Base-by-base conservation (phyloP, 2,888 invertebrate genomes). In the Campoplex nolae region DNA sequence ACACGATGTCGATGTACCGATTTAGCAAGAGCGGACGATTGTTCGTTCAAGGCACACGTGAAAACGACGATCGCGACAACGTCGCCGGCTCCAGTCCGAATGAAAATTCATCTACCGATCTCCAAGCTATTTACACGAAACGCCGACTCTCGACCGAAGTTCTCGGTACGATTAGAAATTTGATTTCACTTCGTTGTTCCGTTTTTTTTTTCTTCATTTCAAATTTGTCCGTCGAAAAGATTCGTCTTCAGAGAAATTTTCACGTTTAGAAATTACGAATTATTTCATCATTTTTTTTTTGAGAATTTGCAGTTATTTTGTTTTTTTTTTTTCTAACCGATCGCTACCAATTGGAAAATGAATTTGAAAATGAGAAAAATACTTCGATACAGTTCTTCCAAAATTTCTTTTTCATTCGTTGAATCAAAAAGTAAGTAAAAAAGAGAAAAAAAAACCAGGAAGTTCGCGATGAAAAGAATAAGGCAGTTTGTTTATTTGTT, bases 111-210 rank as follows among this genome's bases (percentile, higher is more conserved):
- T 84, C 84, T 84, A 95, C 96, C 94, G 95, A 95, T 92, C 95
- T 97, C 92, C 97, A 97, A 95, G 97, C 97, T 93, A 96, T 98
- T 94, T 97, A 97, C 92, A 97, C 97, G 91, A 97, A 97, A 94
- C 97, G 98, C 93, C 96, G 97, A 90, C 95, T 98, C 93, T 97
- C 97, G 93, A 98, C 98, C 91, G 97, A 98, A 95, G 97, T 98
- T 93, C 95, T 97, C 92, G 98, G 98, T 94, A 92, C 65, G 65
- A 84, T 70, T 75, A n/a, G 84, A 70, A 68, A 74, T 71, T 75
- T 67, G 70, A 67, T 67, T 78, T 28, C 62, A 16, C n/a, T 18
- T 65, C 45, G 42, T 74, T 58, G 28, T 28, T 42, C 11, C 6
- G 56, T 42, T 58, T 58, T 75, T 9, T 9, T 35, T 38, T 38